A percentile compares a stretch with the other conserved stretches of the same genome.
These are phyloP conservation scores for Australoheros facetus DNA, from an alignment of 2,797 vertebrate genomes.

Conservation along the genomic window DNA sequence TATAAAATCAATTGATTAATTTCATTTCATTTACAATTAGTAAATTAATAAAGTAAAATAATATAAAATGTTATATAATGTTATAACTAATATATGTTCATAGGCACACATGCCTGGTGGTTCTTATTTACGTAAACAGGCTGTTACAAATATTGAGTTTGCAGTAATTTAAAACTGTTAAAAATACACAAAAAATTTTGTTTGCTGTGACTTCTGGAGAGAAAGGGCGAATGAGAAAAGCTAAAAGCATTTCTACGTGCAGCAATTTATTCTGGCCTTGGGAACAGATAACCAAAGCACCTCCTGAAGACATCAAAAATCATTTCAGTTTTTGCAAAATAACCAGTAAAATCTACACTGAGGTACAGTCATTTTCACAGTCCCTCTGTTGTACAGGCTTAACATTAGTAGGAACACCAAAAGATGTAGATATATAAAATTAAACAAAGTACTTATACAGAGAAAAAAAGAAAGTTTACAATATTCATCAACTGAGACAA, in stretches of 20 bases:
- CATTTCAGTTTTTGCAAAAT: constrained; percentile 44
- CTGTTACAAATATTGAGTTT: neutral
- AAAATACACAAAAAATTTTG: neutral
- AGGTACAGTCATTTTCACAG: constrained; percentile 5
- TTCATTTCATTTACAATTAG: neutral
- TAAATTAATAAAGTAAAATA: too few relatives aligned
- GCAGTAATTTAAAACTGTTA: neutral
- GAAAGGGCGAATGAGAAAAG: neutral
- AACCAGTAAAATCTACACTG: constrained; percentile 39
- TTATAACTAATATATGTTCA: neutral
- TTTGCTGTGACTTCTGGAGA: neutral
- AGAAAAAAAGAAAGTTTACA: too few relatives aligned
- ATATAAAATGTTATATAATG: neutral
- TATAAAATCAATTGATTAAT: neutral
- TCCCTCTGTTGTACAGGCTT: neutral
- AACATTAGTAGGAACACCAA: neutral
- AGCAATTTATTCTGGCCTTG: constrained; percentile 25
- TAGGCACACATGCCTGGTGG: neutral
- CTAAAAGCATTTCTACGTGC: constrained; percentile 24
- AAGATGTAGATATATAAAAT: neutral
- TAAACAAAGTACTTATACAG: neutral
- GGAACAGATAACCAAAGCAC: constrained; percentile 42
- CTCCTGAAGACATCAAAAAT: constrained; percentile 42
- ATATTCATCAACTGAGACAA: too few relatives aligned
- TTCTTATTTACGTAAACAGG: neutral